phyloP scores from a whole-genome alignment of 2,113 vertebrate genomes.

The Epinephelus fuscoguttatus region DNA sequence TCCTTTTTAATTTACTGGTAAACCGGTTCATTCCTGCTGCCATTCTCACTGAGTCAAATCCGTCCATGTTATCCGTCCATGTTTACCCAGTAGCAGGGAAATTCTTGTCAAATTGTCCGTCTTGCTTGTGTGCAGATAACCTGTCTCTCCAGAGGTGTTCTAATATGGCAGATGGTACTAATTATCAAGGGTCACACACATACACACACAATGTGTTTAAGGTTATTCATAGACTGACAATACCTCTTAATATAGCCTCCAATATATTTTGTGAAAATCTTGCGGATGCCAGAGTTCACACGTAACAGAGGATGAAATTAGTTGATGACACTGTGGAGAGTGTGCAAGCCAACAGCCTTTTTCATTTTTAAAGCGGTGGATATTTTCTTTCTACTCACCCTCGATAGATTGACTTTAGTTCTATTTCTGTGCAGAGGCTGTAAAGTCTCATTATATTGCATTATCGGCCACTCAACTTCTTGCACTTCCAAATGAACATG shows the following conservation, averaged over 20 bases:
- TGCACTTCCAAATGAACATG: slow-evolving; percentile 36
- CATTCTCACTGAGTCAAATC: background rate
- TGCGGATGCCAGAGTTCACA: slow-evolving; percentile 53
- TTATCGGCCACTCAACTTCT: slow-evolving; percentile 4
- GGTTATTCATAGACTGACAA: slow-evolving; percentile 37
- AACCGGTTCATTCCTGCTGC: background rate
- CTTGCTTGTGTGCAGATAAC: slow-evolving; percentile 64
- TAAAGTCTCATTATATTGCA: slow-evolving; percentile 40
- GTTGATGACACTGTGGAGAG: slow-evolving; percentile 5
- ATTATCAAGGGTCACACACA: slow-evolving; percentile 77
- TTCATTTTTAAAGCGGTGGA: background rate
- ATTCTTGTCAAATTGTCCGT: slow-evolving; percentile 53
- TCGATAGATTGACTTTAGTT: slow-evolving; percentile 10
- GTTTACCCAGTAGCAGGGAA: background rate
- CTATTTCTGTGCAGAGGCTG: slow-evolving; percentile 31
- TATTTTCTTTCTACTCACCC: slow-evolving; percentile 5
- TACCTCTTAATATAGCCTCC: slow-evolving; percentile 41
- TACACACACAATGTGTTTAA: slow-evolving; percentile 30
- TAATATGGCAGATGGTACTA: slow-evolving; percentile 78
- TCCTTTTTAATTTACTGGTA: background rate
- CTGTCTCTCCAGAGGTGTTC: slow-evolving; percentile 74
- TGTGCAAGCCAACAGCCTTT: background rate
- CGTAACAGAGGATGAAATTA: slow-evolving; percentile 46
- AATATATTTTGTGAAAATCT: slow-evolving; percentile 36
- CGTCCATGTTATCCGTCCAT: background rate